Percentiles rank a stretch among this genome's conserved stretches.
phyloP scores from a whole-genome alignment of 2,797 vertebrate genomes.

The Decapterus maruadsi region DNA sequence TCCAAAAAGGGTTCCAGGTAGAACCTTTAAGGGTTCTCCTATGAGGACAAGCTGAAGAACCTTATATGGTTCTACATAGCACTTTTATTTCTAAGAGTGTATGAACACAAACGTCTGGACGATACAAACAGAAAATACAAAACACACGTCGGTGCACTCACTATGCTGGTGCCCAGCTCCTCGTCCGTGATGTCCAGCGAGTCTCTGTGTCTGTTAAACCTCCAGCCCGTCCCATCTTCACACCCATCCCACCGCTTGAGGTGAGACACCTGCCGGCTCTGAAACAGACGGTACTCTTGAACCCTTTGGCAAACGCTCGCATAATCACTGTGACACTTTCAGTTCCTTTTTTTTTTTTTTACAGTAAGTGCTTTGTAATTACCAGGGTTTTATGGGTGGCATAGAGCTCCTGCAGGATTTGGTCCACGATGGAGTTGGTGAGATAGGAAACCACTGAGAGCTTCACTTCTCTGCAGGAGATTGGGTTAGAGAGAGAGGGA shows the following conservation, averaged over 20 bases:
- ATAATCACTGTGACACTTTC: conserved; percentile 21
- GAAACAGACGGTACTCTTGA: conserved; percentile 36
- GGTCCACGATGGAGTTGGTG: conserved; percentile 94
- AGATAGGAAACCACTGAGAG: conserved; percentile 93
- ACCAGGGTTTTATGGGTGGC: conserved; percentile 92
- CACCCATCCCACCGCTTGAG: conserved; percentile 84
- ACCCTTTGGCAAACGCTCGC: neutral
- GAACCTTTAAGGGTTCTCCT: too few species aligned
- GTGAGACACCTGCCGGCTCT: conserved; percentile 90
- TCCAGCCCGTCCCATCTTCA: conserved; percentile 82
- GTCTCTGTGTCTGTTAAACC: conserved; percentile 83
- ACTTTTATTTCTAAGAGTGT: too few species aligned
- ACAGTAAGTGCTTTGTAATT: conserved; percentile 56
- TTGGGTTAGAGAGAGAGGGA: conserved; percentile 61
- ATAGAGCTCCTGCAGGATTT: conserved; percentile 93
- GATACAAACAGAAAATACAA: neutral
- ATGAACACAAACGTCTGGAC: too few species aligned
- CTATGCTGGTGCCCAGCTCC: conserved; percentile 91
- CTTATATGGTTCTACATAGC: too few species aligned
- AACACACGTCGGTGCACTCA: conserved; percentile 74
- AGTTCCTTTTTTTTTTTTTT: neutral
- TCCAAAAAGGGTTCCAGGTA: too few species aligned
- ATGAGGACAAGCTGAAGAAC: too few species aligned
- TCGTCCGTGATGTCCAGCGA: conserved; percentile 90
- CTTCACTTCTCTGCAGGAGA: conserved; percentile 90